Base-by-base conservation (phyloP, 2,797 vertebrate genomes). In the Anguilla anguilla region DNA sequence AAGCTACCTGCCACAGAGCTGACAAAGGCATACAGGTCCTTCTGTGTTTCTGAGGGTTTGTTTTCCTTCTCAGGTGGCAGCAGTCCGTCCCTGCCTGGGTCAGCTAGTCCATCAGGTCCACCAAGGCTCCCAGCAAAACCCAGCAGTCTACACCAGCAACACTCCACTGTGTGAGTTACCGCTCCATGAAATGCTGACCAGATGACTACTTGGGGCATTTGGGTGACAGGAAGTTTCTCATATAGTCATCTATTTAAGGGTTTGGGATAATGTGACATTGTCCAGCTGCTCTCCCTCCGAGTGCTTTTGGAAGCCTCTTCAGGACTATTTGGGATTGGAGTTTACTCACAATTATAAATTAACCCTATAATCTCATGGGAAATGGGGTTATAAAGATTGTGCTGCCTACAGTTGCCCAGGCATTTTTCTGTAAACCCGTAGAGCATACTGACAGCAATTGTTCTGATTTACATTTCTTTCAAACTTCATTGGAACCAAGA, bases 141-240 rank as follows among this genome's bases (percentile, higher is more conserved):
- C n/a, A 88, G 5, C 6, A 84, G 15, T 15, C 89, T 93, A 19
- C 89, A 85, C 2, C 90, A 57, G 2, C 92, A 94, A 77, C 61
- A 87, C 0, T 89, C 91, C 88, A 92, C 92, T 0, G 0, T 91
- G 96, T 97, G 87, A 96, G 96, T 94, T 55, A 6, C 69, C 59
- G 3, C 39, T 43, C 51, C n/a, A 6, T 6, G 49, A 39, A 43
- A 55, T 53, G 46, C 55, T 85, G 6, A 5, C n/a, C 1, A n/a
- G n/a, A 25, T 55, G 49, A 3, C 31, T 17, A 81, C 25, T 19
- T 39, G 7, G 79, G 79, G 43, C 39, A 22, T 43, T 25, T n/a
- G 64, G 64, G 59, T 64, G 59, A 64, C 17, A 22, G 64, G 64
- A 69, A 69, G 10, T 69, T n/a, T n/a, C 6, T 69, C 22, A 69